Evolutionary conservation across 2,888 invertebrate species (phyloP).

Genomic region (Dasysyrphus albostriatus): DNA sequence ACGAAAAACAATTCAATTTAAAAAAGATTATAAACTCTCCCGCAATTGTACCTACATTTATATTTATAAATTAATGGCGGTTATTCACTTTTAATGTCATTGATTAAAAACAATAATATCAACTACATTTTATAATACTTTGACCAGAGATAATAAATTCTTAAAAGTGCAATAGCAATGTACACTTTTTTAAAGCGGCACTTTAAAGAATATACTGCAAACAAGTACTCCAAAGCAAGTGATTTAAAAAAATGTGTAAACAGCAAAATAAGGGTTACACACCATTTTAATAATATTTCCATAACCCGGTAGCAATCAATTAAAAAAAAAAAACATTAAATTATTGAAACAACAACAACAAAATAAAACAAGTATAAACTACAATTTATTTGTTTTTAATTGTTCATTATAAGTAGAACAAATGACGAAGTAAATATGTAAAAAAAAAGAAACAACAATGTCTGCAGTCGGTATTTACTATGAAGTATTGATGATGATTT

Average conservation of each 20-base stretch:
- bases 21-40: too few species aligned
- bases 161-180: background rate
- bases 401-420: background rate
- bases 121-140: background rate
- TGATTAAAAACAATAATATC: constrained; percentile 1
- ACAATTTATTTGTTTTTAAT: constrained; percentile 23
- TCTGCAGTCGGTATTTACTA: background rate
- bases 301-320: constrained; percentile 31
- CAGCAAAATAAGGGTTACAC: background rate
- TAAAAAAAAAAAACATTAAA: constrained; percentile 31
- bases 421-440: constrained; percentile 18
- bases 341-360: background rate
- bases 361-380: background rate
- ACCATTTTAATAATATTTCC: background rate
- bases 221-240: background rate
- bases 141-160: constrained; percentile 8
- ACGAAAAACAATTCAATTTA: too few species aligned
- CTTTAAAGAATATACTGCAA: background rate
- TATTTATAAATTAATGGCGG: background rate
- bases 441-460: background rate
- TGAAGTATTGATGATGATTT: background rate
- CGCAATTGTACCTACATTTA: too few species aligned
- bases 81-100: constrained; percentile 6
- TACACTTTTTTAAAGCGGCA: background rate
- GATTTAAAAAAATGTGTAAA: background rate